Percentiles rank a stretch among this genome's conserved stretches.
Evolutionary conservation across 1,140 invertebrate genomes (phyloP).

Genomic region (Drosophila sproati): DNA sequence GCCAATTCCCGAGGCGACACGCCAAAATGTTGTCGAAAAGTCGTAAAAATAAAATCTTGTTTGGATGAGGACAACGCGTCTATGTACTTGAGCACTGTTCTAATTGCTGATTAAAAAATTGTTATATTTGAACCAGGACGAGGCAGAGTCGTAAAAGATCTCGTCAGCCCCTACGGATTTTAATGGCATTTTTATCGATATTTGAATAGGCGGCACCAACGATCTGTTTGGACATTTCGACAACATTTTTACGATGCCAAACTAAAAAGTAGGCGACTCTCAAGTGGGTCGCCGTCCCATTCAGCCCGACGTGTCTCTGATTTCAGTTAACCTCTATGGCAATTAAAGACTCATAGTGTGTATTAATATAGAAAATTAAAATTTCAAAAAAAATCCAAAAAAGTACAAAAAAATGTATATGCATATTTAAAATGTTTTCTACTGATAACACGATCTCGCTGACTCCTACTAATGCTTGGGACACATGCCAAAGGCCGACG

Average conservation of each 20-base stretch:
- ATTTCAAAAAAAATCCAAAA: constrained; percentile 36
- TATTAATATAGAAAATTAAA: constrained; percentile 56
- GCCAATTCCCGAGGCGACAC: constrained; percentile 69
- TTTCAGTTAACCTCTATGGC: constrained; percentile 70
- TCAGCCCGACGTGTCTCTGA: constrained; percentile 28
- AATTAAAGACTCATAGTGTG: constrained; percentile 40
- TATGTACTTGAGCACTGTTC: constrained; percentile 48
- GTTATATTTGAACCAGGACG: constrained; percentile 74
- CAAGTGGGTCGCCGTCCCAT: constrained; percentile 60
- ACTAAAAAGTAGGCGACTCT: constrained; percentile 48
- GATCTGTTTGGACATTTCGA: constrained; percentile 78
- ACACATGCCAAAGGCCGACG: constrained; percentile 44
- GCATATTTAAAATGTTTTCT: constrained; percentile 44
- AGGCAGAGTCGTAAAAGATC: constrained; percentile 48
- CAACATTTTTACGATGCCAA: constrained; percentile 68
- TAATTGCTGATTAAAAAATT: constrained; percentile 72
- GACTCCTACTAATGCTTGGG: constrained; percentile 15
- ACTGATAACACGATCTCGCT: constrained; percentile 35
- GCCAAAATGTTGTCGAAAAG: constrained; percentile 55
- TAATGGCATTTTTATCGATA: constrained; percentile 76
- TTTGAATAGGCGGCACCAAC: constrained; percentile 77
- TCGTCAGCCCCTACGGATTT: constrained; percentile 29
- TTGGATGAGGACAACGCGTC: constrained; percentile 17
- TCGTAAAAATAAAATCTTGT: constrained; percentile 46
- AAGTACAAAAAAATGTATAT: constrained; percentile 35